Evolutionary conservation across 2,888 invertebrate species (phyloP), one percentile per base, ranked within the genome.

Genomic region (Eurytoma californica): DNA sequence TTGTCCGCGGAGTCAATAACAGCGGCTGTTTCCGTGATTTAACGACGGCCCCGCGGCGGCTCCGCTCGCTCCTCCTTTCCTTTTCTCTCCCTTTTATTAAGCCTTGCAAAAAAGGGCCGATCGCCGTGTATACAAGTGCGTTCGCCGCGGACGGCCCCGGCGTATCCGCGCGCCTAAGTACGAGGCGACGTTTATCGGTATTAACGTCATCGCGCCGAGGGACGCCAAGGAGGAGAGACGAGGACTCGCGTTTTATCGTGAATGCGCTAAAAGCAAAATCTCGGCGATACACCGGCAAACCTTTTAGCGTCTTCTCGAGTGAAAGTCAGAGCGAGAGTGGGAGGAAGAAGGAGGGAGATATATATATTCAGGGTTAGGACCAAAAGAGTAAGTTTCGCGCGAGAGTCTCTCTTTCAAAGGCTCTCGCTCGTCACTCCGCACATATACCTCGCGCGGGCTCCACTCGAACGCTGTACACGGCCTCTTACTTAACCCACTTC

Each of bases 241-340:
- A 39, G 39, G 39, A 39, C 39, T 39, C 79, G 85, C 87, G 85
- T 89, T 88, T 89, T 89, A 89, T 89, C 88, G 87, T 85, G 86
- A 88, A 88, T 88, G 88, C 88, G 89, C 89, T 89, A 89, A 89
- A 89, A 89, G 89, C 89, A 88, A 89, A 89, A 89, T 89, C 88
- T 88, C 87, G 86, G 86, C 86, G 87, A 89, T 88, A 88, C 87
- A 86, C 86, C 87, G 87, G 84, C 85, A 86, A 88, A 89, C 88
- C 89, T 89, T 89, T 89, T 89, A 89, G 88, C 89, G 87, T 87
- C 89, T 88, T 84, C 83, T 83, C 83, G 84, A 86, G 87, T 85
- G 87, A 87, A 87, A 87, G 86, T 87, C 87, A 86, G 86, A 83
- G 82, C 18, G 47, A 14, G 28, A 18, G 18, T 3, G 47, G 2